Percentiles rank a stretch among this genome's conserved stretches.
These are phyloP conservation scores for Leucoptera coffeella DNA, from an alignment of 2,888 invertebrate species.

Conservation along the genomic window DNA sequence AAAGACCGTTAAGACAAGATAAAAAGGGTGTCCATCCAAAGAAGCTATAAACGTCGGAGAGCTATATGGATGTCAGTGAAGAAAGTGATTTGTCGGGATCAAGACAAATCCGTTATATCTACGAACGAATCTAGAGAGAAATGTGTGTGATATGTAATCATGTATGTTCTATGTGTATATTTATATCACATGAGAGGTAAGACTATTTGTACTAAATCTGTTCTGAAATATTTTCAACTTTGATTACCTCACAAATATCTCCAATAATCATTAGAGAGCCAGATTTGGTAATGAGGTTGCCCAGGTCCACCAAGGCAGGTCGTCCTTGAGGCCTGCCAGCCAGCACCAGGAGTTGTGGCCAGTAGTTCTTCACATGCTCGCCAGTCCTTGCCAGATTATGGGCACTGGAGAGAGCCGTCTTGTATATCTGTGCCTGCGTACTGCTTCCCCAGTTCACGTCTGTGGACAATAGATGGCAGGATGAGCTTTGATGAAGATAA, in stretches of 20 bases:
- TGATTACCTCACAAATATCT: constrained; percentile 70
- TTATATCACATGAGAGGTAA: no score
- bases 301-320: constrained; percentile 88
- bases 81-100: no score
- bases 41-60: no score
- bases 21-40: no score
- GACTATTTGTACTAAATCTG: no score
- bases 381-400: constrained; percentile 75
- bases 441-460: constrained; percentile 98
- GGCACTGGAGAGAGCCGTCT: constrained; percentile 80
- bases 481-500: neutral
- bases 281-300: constrained; percentile 84
- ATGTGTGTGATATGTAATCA: no score
- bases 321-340: constrained; percentile 78
- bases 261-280: constrained; percentile 87
- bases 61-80: no score
- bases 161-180: no score
- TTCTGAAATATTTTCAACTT: no score
- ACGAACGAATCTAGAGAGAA: no score
- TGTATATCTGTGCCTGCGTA: constrained; percentile 94
- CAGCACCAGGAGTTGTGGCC: constrained; percentile 83
- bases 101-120: no score
- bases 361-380: constrained; percentile 97
- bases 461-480: constrained; percentile 12
- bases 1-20: no score